phyloP scores from a whole-genome alignment of 2,113 vertebrate genomes.

The Laticauda colubrina region DNA sequence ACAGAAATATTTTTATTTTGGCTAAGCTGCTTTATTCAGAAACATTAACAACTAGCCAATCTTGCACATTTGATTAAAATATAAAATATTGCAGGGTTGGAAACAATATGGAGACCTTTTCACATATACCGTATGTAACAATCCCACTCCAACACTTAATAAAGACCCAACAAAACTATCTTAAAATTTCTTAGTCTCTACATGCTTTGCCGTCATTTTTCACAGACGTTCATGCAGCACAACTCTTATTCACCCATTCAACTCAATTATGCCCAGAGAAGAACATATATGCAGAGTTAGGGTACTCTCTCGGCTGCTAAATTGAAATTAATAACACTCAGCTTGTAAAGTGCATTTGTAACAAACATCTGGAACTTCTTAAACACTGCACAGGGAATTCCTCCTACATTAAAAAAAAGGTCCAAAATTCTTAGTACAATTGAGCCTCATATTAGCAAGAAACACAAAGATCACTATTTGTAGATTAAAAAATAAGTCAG shows the following conservation, averaged over 20 bases:
- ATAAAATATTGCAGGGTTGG: background rate
- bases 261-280: background rate
- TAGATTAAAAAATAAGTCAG: slow-evolving; percentile 38
- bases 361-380: slow-evolving; percentile 8
- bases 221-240: background rate
- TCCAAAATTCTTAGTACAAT: background rate
- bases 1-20: background rate
- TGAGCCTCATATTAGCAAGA: background rate
- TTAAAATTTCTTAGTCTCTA: background rate
- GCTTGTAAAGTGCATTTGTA: background rate
- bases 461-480: background rate
- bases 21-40: background rate
- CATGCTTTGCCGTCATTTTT: background rate
- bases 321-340: background rate
- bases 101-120: background rate
- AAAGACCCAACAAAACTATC: background rate
- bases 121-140: background rate
- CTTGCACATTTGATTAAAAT: background rate
- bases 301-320: background rate
- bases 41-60: background rate
- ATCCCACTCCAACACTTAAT: background rate
- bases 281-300: background rate
- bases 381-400: background rate
- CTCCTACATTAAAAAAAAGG: background rate
- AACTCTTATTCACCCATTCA: background rate